Base-by-base conservation (phyloP, 2,888 invertebrate genomes). In the Gerris lacustris region DNA sequence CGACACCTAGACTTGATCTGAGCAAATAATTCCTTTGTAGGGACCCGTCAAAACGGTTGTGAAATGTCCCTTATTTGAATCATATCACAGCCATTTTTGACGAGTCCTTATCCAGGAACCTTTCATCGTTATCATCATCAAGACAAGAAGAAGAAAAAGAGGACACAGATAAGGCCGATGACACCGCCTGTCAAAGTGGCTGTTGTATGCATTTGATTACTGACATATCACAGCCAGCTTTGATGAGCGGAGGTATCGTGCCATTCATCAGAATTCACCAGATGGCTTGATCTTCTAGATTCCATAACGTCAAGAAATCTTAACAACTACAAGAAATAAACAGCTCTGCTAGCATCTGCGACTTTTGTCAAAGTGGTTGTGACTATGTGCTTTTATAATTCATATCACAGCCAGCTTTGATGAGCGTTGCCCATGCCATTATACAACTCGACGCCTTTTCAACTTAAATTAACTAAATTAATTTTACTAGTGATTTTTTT, bases 361-460 rank as follows among this genome's bases (percentile, higher is more conserved):
- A 64, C 74, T 72, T 72, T 92, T 92, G 92, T 87, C 92, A 91
- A 92, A 90, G 89, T 91, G 91, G 90, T 84, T 91, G 92, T 92
- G 84, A 64, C 86, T 88, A 86, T 92, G 92, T 86, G 81, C 79
- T 80, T 78, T 77, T 80, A 79, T 78, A 78, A 77, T 79, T 84
- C 92, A 92, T 93, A 94, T 94, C 93, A 93, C 94, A 94, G 94
- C 93, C 93, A 94, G 94, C 94, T 94, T 95, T 94, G 93, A 93
- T 93, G 93, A 94, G 92, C 92, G 82, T 80, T 81, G 80, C 71
- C 55, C 76, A 77, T 44, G 55, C 55, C 55, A 11, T 55, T 11
- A 9, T 55, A 31, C 15, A 9, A 55, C 55, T 11, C 55, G 5
- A 55, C 55, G 5, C 55, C 55, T 4, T 31, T 31, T 31, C 31